These are phyloP conservation scores for Centropristis striata DNA, from an alignment of 2,113 vertebrate genomes.

Conservation along the genomic window DNA sequence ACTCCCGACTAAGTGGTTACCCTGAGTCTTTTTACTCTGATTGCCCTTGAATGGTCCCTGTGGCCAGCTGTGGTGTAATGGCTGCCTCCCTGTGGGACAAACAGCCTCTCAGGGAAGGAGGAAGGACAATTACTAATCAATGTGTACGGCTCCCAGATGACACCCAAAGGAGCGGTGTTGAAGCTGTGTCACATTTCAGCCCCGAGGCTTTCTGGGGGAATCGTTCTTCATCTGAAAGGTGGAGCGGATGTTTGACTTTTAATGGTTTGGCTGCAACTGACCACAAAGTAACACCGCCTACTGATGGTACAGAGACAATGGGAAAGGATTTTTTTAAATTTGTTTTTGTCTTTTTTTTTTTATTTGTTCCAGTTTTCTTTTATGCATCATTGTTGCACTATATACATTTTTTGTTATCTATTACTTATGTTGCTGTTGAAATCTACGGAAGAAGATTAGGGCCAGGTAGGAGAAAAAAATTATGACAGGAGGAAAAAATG, in stretches of 20 bases:
- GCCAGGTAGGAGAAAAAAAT: no score
- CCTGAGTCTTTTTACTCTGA: slow-evolving; percentile 62
- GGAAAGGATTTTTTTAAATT: background rate
- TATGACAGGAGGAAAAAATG: no score
- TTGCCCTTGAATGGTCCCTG: slow-evolving; percentile 72
- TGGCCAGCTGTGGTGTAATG: slow-evolving; percentile 66
- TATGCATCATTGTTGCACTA: background rate
- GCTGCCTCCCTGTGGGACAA: slow-evolving; percentile 65
- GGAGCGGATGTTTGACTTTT: slow-evolving; percentile 37
- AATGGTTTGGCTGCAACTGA: slow-evolving; percentile 53
- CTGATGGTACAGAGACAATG: background rate
- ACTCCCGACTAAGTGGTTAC: slow-evolving; percentile 61
- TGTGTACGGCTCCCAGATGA: slow-evolving; percentile 62
- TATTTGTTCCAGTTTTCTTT: background rate
- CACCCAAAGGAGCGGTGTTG: slow-evolving; percentile 57
- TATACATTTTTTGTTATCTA: background rate
- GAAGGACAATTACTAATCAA: slow-evolving; percentile 74
- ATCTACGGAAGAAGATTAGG: no score
- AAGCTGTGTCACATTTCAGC: slow-evolving; percentile 62
- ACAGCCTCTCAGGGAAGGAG: slow-evolving; percentile 62
- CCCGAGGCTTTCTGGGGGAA: slow-evolving; percentile 36
- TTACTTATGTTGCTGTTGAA: background rate
- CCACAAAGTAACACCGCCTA: slow-evolving; percentile 28
- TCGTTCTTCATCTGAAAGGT: slow-evolving; percentile 35
- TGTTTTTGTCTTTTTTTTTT: background rate